Percentiles rank a stretch among this genome's conserved stretches.
phyloP scores from a whole-genome alignment of 2,797 vertebrate genomes.

The Serranus cabrilla region DNA sequence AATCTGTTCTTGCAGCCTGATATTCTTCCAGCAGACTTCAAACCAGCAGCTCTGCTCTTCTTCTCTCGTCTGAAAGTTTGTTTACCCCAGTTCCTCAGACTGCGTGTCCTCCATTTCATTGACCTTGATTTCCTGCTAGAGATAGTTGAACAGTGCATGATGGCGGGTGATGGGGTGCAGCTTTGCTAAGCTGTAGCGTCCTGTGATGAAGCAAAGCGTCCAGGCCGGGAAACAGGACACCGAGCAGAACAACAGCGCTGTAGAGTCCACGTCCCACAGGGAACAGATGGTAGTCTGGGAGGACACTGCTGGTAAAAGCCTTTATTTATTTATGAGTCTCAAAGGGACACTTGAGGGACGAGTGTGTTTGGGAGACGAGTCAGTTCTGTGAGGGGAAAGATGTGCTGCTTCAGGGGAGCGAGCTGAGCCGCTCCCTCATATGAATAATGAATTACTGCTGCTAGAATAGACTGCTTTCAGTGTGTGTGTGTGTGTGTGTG shows the following conservation, averaged over 20 bases:
- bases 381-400: slow-evolving; percentile 16
- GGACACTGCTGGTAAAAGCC: slow-evolving; percentile 41
- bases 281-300: slow-evolving; percentile 54
- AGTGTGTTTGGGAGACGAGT: slow-evolving; percentile 26
- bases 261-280: slow-evolving; percentile 35
- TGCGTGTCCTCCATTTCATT: not conserved
- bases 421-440: slow-evolving; percentile 37
- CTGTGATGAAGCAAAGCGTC: slow-evolving; percentile 16
- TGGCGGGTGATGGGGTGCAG: not conserved
- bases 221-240: slow-evolving; percentile 45
- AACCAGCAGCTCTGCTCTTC: not conserved
- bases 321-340: slow-evolving; percentile 68
- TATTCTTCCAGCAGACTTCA: slow-evolving; percentile 6
- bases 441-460: slow-evolving; percentile 65
- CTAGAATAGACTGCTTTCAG: slow-evolving; percentile 13
- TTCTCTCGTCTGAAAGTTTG: slow-evolving; percentile 3
- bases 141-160: not conserved
- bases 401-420: slow-evolving; percentile 23
- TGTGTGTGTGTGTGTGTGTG: not conserved
- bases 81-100: slow-evolving; percentile 1
- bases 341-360: slow-evolving; percentile 47
- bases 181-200: slow-evolving; percentile 9
- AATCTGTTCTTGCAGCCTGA: not conserved
- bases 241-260: slow-evolving; percentile 35
- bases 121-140: not conserved